phyloP scores from a whole-genome alignment of 2,888 invertebrate genomes.

The Tetragonula carbonaria region DNA sequence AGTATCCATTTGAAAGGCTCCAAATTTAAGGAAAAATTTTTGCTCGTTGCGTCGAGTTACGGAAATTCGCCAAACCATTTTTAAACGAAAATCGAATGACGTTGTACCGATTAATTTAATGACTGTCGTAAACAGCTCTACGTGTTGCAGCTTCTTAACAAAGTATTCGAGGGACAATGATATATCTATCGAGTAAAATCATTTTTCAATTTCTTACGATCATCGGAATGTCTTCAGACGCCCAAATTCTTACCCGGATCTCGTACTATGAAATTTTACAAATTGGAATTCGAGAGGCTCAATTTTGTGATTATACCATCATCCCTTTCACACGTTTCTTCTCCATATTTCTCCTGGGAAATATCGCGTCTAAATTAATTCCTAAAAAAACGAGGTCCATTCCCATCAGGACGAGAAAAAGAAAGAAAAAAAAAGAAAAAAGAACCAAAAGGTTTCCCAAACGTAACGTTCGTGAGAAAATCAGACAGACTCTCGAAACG shows the following conservation, averaged over 20 bases:
- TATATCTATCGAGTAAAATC: background rate
- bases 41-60: background rate
- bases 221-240: too few relatives aligned
- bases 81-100: background rate
- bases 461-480: conserved; percentile 65
- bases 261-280: too few relatives aligned
- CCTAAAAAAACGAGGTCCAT: conserved; percentile 5
- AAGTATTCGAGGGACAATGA: background rate
- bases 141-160: conserved; percentile 19
- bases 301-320: background rate
- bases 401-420: background rate
- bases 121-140: conserved; percentile 25
- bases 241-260: too few relatives aligned
- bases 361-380: conserved; percentile 22
- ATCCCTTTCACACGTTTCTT: background rate
- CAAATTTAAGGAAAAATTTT: too few relatives aligned
- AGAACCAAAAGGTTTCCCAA: conserved; percentile 28
- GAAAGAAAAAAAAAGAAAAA: background rate
- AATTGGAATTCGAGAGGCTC: background rate
- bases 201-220: background rate
- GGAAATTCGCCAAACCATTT: background rate
- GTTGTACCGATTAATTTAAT: conserved; percentile 35
- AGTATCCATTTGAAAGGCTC: too few relatives aligned
- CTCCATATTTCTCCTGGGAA: background rate
- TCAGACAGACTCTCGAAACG: conserved; percentile 67